A percentile compares a stretch with the other conserved stretches of the same genome.
These are phyloP conservation scores for Capromys pilorides DNA, from an alignment of 2,797 vertebrate genomes.

Conservation along the genomic window DNA sequence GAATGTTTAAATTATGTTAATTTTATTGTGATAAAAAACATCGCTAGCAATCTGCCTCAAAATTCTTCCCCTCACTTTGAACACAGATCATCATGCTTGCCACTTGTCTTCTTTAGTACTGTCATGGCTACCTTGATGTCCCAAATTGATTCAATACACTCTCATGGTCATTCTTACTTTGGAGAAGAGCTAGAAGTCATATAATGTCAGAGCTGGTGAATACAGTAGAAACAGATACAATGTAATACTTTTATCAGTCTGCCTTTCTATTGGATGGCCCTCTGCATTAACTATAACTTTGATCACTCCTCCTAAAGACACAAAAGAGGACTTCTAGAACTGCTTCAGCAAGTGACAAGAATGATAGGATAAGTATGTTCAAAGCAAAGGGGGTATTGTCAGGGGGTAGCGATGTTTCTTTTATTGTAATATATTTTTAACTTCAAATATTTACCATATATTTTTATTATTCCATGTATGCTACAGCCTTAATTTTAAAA, in stretches of 20 bases:
- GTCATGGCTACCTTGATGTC: neutral
- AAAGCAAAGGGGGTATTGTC: neutral
- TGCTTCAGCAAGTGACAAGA: no score
- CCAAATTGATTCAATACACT: neutral
- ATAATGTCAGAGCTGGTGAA: neutral
- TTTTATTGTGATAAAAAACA: neutral
- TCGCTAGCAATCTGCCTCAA: neutral
- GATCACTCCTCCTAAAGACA: neutral
- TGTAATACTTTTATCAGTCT: neutral
- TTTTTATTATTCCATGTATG: neutral
- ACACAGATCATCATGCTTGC: neutral
- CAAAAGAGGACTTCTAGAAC: no score
- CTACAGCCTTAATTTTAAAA: neutral
- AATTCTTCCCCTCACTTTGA: neutral
- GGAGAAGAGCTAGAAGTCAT: neutral
- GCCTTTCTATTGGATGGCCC: neutral
- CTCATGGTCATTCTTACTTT: neutral
- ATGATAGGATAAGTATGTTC: neutral
- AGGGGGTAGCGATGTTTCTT: neutral
- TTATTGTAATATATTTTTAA: neutral
- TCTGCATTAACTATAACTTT: neutral
- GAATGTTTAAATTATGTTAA: neutral
- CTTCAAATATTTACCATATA: neutral
- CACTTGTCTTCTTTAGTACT: neutral
- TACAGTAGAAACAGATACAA: neutral